Conservation (phyloP, 2,888 invertebrate species). For the Allygus modestus region DNA sequence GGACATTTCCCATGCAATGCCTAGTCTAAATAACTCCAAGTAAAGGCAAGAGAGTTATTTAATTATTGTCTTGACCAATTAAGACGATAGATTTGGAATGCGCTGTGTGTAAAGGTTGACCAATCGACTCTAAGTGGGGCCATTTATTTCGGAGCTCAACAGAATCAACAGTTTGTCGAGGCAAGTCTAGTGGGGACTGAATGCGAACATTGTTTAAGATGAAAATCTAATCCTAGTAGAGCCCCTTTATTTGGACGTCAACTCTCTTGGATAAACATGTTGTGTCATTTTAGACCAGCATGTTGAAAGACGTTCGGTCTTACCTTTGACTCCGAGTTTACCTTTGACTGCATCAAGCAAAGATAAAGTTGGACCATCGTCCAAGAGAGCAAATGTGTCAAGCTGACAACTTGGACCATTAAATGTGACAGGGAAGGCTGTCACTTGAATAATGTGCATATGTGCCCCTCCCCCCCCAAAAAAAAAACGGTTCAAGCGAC, state of each 20-base stretch:
- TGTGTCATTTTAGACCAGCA: background rate
- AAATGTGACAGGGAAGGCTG: no score
- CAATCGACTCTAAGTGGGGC: background rate
- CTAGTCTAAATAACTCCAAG: background rate
- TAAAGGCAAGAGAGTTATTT: background rate
- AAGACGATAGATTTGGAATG: background rate
- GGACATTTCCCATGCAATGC: background rate
- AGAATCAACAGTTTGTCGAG: background rate
- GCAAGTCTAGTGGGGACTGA: background rate
- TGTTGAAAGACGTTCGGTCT: background rate
- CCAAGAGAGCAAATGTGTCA: no score
- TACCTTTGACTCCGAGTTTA: slow-evolving; percentile 6
- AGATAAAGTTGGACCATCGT: slow-evolving; percentile 12
- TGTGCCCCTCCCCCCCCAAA: no score
- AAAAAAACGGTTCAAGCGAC: no score
- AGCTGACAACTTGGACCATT: no score
- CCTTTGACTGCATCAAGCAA: background rate
- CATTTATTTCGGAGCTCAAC: background rate
- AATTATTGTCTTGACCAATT: slow-evolving; percentile 19
- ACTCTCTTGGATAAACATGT: background rate
- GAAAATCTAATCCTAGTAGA: slow-evolving; percentile 8
- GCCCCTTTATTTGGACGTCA: background rate
- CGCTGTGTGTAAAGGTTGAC: slow-evolving; percentile 1
- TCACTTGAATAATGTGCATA: no score
- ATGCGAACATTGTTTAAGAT: background rate